Base-by-base conservation (phyloP, 2,888 invertebrate species). In the Lampropteryx suffumata region DNA sequence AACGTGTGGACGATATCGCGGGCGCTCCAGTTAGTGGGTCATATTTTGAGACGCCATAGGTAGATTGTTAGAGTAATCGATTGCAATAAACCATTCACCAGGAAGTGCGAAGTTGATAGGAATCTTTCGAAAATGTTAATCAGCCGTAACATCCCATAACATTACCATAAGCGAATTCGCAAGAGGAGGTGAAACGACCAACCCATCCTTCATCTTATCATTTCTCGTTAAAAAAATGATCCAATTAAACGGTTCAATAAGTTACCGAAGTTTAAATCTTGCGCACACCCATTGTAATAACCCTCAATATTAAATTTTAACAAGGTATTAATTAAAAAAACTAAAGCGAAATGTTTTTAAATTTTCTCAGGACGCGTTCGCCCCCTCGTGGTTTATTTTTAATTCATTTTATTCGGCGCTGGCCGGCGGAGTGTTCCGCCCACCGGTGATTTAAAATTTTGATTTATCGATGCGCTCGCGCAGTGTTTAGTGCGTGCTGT, bases 241-340 rank as follows among this genome's bases (percentile, higher is more conserved):
- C 87, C 89, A 88, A 87, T 89, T 86, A 87, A 85, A 79, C 65
- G 76, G 74, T 74, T 82, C 86, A 83, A 87, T 89, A 88, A 80
- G 86, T 87, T 84, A 88, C 87, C 82, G 76, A 82, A 79, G 85
- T 87, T 88, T 81, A 84, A 83, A 85, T 83, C 84, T 82, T 77
- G 67, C 82, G 84, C 85, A 87, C 85, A 87, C 88, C 89, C 89
- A 89, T 88, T 87, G 89, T 89, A 89, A 88, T 88, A 88, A 88
- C 84, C 84, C 76, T 87, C 88, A 83, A 89, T 89, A 90, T 90
- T 88, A 89, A 89, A 89, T 87, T 89, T 90, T 90, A 90, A 90
- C 90, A 90, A 90, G 90, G 90, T 89, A 90, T 89, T 88, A 90
- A 90, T 89, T 89, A 88, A 90, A 89, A 90, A 90, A 89, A 89